Base-by-base conservation (phyloP, 92 coral and sea anemone species). In the Hydrozoanthus gracilis region DNA sequence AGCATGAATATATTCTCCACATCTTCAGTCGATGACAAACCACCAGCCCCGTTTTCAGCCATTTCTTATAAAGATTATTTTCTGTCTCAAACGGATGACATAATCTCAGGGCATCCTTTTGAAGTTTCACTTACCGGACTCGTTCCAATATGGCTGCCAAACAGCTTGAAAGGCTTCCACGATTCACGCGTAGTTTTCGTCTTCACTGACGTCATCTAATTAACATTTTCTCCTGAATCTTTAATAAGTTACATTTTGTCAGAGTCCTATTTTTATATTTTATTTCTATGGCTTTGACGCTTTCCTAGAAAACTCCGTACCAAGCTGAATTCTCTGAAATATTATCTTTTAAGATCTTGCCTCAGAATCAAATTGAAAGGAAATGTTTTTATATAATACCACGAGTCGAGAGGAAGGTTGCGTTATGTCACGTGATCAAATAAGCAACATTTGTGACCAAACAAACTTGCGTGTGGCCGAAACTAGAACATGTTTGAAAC, bases 101-200 rank as follows among this genome's bases (percentile, higher is more conserved):
- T 68, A 48, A 15, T 83, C 74, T 51, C 54, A 87, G 84, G 15
- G 49, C 52, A 80, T 18, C 72, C n/a, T 39, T 83, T 9, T 48
- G 10, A 15, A 35, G 16, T 44, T 44, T 73, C 79, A 83, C 52
- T 83, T 54, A 88, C 49, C 83, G 17, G 69, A 44, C 75, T 70
- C 87, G 73, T 73, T 87, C 87, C 95, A 94, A 94, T 67, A 94
- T 94, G 98, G 98, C 98, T 94, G 94, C 85, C 90, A 60, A 73
- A 87, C 78, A 87, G 39, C 76, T 65, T 55, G 84, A 86, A 86
- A 84, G 83, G 88, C 77, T 90, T 90, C 92, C 83, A 80, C 86
- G 74, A 68, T 86, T 86, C 77, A 79, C 91, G 88, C 74, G 79
- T 83, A 73, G 71, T 70, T 77, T 86, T 77, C 61, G 11, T 0